Conservation (phyloP, 2,888 invertebrate genomes). For the Cosmia pyralina region DNA sequence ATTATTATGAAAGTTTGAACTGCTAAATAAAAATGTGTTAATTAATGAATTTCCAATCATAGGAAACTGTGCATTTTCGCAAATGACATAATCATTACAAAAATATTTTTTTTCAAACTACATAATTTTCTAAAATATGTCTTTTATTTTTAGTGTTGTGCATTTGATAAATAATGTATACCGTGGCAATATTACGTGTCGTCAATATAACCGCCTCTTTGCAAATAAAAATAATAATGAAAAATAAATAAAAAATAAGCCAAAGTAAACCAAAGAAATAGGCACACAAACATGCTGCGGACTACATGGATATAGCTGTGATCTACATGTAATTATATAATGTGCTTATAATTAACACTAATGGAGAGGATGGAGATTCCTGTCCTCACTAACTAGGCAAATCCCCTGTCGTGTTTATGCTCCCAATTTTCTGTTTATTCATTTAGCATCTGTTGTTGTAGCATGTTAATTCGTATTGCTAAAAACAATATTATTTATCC, state of each 20-base stretch:
- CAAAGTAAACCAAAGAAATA: slow-evolving; percentile 55
- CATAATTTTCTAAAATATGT: not conserved
- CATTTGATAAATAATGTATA: slow-evolving; percentile 6
- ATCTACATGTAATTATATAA: slow-evolving; percentile 46
- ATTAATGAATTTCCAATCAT: not conserved
- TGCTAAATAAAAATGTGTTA: slow-evolving; percentile 10
- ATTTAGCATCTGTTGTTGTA: not conserved
- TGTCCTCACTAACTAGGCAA: not conserved
- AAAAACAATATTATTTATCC: not conserved
- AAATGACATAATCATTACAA: slow-evolving; percentile 14
- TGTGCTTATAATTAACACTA: slow-evolving; percentile 26
- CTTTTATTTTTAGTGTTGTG: slow-evolving; percentile 11
- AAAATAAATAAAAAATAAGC: slow-evolving; percentile 63
- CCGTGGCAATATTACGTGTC: slow-evolving; percentile 31
- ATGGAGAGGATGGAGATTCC: not conserved
- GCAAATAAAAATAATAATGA: slow-evolving; percentile 68
- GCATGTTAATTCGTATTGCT: not conserved
- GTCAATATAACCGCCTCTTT: slow-evolving; percentile 71
- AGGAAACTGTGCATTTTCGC: not conserved
- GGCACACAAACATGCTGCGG: slow-evolving; percentile 69
- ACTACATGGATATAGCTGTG: slow-evolving; percentile 53
- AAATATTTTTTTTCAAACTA: slow-evolving; percentile 7
- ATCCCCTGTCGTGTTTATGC: not conserved
- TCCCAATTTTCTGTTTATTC: not conserved
- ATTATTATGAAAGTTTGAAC: slow-evolving; percentile 3